phyloP scores from a whole-genome alignment of 2,888 invertebrate genomes.

The Drosophila sordidapex region DNA sequence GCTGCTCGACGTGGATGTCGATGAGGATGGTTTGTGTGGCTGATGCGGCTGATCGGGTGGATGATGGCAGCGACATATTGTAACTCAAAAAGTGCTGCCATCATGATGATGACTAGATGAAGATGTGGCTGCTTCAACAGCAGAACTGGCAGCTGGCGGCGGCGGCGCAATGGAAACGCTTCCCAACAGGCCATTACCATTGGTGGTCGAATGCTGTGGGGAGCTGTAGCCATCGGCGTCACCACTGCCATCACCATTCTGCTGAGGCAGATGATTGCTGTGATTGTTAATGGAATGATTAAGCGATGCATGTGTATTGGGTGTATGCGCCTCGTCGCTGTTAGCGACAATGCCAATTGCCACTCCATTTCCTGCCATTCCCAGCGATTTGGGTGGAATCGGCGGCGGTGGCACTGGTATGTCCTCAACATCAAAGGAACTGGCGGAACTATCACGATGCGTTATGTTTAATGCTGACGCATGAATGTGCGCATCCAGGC shows the following conservation, averaged over 20 bases:
- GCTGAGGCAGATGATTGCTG: slow-evolving; percentile 49
- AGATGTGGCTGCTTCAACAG: slow-evolving; percentile 54
- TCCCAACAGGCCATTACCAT: slow-evolving; percentile 39
- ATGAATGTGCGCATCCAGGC: slow-evolving; percentile 61
- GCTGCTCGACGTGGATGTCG: slow-evolving; percentile 68
- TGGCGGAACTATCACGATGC: slow-evolving; percentile 79
- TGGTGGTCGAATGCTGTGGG: slow-evolving; percentile 69
- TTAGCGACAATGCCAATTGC: slow-evolving; percentile 5
- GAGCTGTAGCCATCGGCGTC: slow-evolving; percentile 74
- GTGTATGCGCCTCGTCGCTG: slow-evolving; percentile 64
- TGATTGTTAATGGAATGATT: slow-evolving; percentile 74
- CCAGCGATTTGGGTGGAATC: slow-evolving; percentile 84
- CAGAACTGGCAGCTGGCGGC: background rate
- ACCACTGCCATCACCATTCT: slow-evolving; percentile 66
- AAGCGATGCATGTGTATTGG: slow-evolving; percentile 60
- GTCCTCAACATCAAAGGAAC: slow-evolving; percentile 83
- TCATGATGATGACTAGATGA: slow-evolving; percentile 73
- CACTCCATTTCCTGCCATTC: slow-evolving; percentile 52
- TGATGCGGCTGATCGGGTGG: slow-evolving; percentile 73
- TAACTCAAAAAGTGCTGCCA: slow-evolving; percentile 84
- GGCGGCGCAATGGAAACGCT: slow-evolving; percentile 14
- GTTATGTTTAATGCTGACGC: slow-evolving; percentile 72
- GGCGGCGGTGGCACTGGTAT: slow-evolving; percentile 84
- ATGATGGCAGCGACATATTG: slow-evolving; percentile 84
- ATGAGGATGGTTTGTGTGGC: slow-evolving; percentile 74